Percentiles rank a stretch among this genome's conserved stretches.
phyloP scores from a whole-genome alignment of 1,140 invertebrate genomes.

The Saccostrea cuccullata region DNA sequence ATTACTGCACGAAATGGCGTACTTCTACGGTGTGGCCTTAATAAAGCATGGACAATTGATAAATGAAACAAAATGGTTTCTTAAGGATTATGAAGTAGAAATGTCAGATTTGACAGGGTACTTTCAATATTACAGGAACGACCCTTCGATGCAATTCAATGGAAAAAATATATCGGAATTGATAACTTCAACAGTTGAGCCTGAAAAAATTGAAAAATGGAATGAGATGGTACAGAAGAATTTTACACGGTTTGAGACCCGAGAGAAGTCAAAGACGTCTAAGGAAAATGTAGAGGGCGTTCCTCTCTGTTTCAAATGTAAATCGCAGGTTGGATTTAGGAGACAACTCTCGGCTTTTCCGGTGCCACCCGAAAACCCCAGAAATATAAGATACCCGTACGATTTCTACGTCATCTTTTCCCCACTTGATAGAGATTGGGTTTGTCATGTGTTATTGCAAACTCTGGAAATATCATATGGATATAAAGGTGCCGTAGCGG shows the following conservation, averaged over 20 bases:
- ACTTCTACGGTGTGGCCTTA: conserved; percentile 22
- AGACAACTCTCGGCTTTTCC: conserved; percentile 39
- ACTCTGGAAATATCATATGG: conserved; percentile 44
- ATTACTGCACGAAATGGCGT: conserved; percentile 39
- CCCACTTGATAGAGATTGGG: conserved; percentile 47
- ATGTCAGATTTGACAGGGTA: conserved; percentile 32
- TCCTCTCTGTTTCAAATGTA: not conserved
- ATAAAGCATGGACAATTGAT: not conserved
- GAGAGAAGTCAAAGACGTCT: not conserved
- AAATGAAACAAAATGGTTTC: not conserved
- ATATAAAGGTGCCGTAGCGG: conserved; percentile 47
- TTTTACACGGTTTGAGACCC: not conserved
- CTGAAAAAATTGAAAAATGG: not conserved
- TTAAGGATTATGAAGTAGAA: conserved; percentile 18
- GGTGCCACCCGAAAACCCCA: not conserved
- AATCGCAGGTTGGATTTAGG: not conserved
- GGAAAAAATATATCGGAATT: not conserved
- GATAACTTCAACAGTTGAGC: not conserved
- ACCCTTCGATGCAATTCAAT: not conserved
- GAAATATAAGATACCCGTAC: conserved; percentile 39
- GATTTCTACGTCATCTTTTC: conserved; percentile 49
- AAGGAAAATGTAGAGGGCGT: not conserved
- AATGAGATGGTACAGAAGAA: not conserved
- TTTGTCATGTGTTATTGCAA: conserved; percentile 44
- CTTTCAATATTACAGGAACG: not conserved